Percentiles rank a stretch among this genome's conserved stretches.
These are phyloP conservation scores for Hipparchia sbordonii DNA, from an alignment of 2,888 invertebrate species.

Conservation along the genomic window DNA sequence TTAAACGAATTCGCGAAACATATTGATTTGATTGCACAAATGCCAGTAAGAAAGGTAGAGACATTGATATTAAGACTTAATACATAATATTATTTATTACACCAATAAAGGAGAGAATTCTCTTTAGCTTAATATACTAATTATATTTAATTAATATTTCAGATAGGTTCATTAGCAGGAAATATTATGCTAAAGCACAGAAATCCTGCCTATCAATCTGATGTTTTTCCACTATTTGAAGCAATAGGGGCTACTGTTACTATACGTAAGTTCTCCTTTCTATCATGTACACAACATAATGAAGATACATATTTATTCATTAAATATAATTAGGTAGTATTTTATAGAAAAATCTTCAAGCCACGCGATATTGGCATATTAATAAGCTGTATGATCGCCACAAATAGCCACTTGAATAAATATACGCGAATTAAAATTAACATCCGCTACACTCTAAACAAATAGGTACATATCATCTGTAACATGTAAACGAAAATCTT, in stretches of 20 bases:
- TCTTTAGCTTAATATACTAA: background rate
- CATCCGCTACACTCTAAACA: too few species aligned
- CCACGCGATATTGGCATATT: too few species aligned
- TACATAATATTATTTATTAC: background rate
- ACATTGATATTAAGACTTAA: constrained; percentile 4
- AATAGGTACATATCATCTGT: too few species aligned
- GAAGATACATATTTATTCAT: too few species aligned
- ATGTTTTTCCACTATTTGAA: constrained; percentile 84
- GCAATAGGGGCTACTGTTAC: constrained; percentile 78
- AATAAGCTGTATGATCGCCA: too few species aligned
- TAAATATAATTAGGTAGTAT: background rate
- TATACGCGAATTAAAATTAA: too few species aligned
- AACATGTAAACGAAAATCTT: background rate
- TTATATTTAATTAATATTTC: constrained; percentile 39
- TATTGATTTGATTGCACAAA: constrained; percentile 84
- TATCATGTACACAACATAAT: background rate
- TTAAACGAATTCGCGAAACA: constrained; percentile 81
- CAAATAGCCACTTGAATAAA: too few species aligned
- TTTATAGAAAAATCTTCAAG: too few species aligned
- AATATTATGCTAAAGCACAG: constrained; percentile 85
- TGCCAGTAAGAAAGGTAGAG: constrained; percentile 84
- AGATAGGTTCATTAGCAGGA: constrained; percentile 86
- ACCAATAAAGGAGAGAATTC: background rate
- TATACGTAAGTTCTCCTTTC: constrained; percentile 70
- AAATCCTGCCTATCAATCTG: constrained; percentile 85